Evolutionary conservation across 2,113 vertebrate genomes (phyloP), one percentile per base, ranked within the genome.

Genomic region (Probosciger aterrimus): DNA sequence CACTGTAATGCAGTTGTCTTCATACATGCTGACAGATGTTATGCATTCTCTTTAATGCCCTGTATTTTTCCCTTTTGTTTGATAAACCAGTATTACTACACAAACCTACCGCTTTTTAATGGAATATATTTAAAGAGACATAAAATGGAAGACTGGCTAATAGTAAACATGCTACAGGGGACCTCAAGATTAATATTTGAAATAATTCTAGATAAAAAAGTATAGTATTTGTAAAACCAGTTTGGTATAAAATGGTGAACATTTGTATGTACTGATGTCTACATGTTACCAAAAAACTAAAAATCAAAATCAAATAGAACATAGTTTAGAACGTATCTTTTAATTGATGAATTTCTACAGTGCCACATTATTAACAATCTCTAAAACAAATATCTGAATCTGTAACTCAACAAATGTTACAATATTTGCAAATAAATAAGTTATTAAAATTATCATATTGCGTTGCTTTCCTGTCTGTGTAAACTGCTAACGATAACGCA

Each of bases 291-390:
- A 44, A 81, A 87, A 50, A 67, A 91, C 65, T 5, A 14, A 63
- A 91, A 68, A 49, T 4, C 13, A 23, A 33, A 80, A 67, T 69
- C 78, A 93, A 90, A 70, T 65, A 49, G 75, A 94, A 44, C 60
- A 78, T 53, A 81, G 64, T 92, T 96, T 79, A 76, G 64, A 93
- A 91, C 30, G 55, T 19, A 4, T 90, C 37, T 94, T 96, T 95
- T 96, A 94, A 97, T 90, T n/a, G 64, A 84, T 74, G 9, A 79
- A 78, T 84, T 92, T 96, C 77, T 92, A 90, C 95, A 96, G 43
- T 84, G 53, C 77, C 89, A 87, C 70, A 93, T 39, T 47, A 67
- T 80, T 85, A 90, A 86, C 55, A 75, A 49, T 64, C 86, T 90
- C 90, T 82, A 70, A 92, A 92, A 77, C 52, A 89, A 74, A 15